phyloP scores from a whole-genome alignment of 2,888 invertebrate genomes.

The Eristalis tenax region DNA sequence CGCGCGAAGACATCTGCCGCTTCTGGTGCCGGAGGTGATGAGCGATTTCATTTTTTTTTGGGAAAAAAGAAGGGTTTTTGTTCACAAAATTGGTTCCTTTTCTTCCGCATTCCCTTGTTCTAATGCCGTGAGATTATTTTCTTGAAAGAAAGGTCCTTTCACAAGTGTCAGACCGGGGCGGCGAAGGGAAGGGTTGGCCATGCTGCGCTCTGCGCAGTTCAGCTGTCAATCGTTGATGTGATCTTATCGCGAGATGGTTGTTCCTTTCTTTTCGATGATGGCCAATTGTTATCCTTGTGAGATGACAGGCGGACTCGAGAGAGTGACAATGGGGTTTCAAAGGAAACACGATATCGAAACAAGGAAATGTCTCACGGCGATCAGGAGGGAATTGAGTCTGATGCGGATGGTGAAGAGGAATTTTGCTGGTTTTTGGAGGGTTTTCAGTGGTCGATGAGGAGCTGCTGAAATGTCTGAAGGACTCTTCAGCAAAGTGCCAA shows the following conservation, averaged over 20 bases:
- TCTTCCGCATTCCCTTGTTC: constrained; percentile 27
- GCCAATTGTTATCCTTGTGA: not conserved
- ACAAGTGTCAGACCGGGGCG: constrained; percentile 5
- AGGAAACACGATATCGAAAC: not conserved
- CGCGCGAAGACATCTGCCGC: not conserved
- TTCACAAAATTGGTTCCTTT: constrained; percentile 20
- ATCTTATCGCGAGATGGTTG: constrained; percentile 35
- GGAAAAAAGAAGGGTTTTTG: constrained; percentile 37
- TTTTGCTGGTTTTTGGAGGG: not conserved
- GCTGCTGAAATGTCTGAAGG: not conserved
- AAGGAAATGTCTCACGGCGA: not conserved
- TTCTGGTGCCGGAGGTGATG: not conserved
- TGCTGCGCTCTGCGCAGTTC: not conserved
- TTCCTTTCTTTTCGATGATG: not conserved
- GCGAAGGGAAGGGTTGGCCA: constrained; percentile 2
- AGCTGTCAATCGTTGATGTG: constrained; percentile 44
- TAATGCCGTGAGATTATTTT: constrained; percentile 29
- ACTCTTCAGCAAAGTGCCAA: not conserved
- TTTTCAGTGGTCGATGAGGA: not conserved
- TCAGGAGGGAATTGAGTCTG: not conserved
- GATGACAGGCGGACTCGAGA: not conserved
- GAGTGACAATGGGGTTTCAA: not conserved
- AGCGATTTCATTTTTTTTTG: constrained; percentile 17
- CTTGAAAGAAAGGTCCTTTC: not conserved
- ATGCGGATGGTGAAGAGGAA: not conserved